Conservation (phyloP, 2,888 invertebrate species). For the Epirrhoe tristata region DNA sequence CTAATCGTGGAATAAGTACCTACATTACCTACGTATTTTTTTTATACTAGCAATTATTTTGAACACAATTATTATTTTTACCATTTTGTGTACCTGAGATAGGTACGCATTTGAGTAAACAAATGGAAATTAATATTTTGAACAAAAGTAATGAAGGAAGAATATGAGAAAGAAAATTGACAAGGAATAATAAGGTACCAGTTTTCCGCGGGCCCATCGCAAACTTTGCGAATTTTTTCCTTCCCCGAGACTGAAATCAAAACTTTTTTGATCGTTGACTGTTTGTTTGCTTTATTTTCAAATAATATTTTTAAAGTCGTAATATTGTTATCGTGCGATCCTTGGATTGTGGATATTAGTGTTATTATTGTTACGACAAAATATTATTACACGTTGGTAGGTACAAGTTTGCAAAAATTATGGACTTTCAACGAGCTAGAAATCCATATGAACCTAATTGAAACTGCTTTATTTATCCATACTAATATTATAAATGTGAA, state of each 20-base stretch:
- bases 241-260: conserved; percentile 32
- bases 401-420: background rate
- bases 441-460: background rate
- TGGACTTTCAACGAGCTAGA: background rate
- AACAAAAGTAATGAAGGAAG: conserved; percentile 17
- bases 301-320: conserved; percentile 18
- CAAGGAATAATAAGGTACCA: conserved; percentile 15
- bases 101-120: background rate
- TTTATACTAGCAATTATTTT: no score
- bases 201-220: conserved; percentile 25
- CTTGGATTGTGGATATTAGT: background rate
- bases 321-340: no score
- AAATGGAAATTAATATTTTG: conserved; percentile 19
- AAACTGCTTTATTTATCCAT: no score
- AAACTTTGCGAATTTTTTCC: conserved; percentile 24
- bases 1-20: no score
- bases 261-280: conserved; percentile 40
- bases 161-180: conserved; percentile 18
- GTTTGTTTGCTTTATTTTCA: conserved; percentile 24
- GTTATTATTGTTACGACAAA: no score
- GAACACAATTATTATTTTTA: no score
- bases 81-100: no score
- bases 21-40: no score
- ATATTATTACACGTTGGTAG: no score
- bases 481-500: no score